Percentiles rank a stretch among this genome's conserved stretches.
Evolutionary conservation across 1,140 invertebrate species (phyloP).

Genomic region (Aphaenogaster rudis): DNA sequence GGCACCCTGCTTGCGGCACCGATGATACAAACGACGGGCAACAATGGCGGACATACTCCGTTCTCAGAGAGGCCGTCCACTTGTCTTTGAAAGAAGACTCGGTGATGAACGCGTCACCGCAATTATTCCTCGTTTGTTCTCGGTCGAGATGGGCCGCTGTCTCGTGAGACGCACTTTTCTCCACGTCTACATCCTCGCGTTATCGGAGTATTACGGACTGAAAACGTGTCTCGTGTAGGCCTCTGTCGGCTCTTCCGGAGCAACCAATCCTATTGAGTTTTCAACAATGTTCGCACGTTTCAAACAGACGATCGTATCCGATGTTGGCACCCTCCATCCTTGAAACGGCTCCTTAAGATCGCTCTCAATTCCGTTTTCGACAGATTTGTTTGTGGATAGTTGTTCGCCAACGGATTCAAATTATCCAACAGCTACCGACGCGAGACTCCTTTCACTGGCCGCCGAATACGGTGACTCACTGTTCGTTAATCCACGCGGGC

Average conservation of each 20-base stretch:
- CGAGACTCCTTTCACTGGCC: slow-evolving; percentile 40
- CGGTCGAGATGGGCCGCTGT: not conserved
- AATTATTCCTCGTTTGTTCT: not conserved
- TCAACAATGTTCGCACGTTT: not conserved
- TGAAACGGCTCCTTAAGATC: not conserved
- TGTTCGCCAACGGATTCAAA: slow-evolving; percentile 15
- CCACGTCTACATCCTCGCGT: slow-evolving; percentile 65
- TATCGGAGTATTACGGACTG: not conserved
- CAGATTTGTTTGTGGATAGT: not conserved
- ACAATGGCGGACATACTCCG: slow-evolving; percentile 70
- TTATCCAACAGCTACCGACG: not conserved
- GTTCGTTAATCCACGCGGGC: slow-evolving; percentile 54
- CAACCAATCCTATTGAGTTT: slow-evolving; percentile 36
- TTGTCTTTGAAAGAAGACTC: not conserved
- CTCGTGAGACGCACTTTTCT: not conserved
- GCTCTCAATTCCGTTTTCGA: not conserved
- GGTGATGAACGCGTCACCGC: not conserved
- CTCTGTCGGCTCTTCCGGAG: slow-evolving; percentile 13
- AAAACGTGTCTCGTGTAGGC: not conserved
- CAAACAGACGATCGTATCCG: not conserved
- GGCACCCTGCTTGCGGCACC: slow-evolving; percentile 64
- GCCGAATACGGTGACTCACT: slow-evolving; percentile 53
- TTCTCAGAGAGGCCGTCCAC: not conserved
- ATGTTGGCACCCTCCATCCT: not conserved
- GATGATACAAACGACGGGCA: slow-evolving; percentile 34